Evolutionary conservation across 1,140 invertebrate species (phyloP).

Genomic region (Archivesica marissinica): DNA sequence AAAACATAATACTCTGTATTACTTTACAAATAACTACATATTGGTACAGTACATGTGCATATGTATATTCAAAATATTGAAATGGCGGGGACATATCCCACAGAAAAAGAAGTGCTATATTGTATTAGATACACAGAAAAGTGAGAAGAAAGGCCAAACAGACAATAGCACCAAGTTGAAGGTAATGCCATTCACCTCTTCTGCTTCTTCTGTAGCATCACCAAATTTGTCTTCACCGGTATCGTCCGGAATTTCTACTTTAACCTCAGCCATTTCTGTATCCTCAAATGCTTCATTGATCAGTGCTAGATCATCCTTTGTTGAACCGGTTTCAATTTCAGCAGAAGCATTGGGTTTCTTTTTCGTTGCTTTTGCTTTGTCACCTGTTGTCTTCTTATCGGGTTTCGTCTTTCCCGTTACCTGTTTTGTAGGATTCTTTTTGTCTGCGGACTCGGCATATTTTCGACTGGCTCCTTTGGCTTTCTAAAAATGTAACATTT

Average conservation of each 20-base stretch:
- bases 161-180: too few relatives aligned
- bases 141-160: too few relatives aligned
- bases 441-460: background rate
- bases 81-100: too few relatives aligned
- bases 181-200: background rate
- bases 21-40: too few relatives aligned
- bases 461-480: slow-evolving; percentile 9
- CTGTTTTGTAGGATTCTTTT: background rate
- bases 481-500: slow-evolving; percentile 7
- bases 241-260: slow-evolving; percentile 67
- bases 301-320: slow-evolving; percentile 10
- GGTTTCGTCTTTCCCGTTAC: background rate
- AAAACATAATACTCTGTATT: too few relatives aligned
- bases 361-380: slow-evolving; percentile 15
- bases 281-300: slow-evolving; percentile 53
- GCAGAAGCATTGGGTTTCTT: slow-evolving; percentile 46
- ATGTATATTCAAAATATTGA: too few relatives aligned
- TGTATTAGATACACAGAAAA: too few relatives aligned
- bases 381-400: background rate
- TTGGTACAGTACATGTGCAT: too few relatives aligned
- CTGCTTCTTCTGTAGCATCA: background rate
- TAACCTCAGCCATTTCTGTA: slow-evolving; percentile 69
- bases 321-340: background rate
- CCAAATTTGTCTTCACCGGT: background rate
- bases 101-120: too few relatives aligned